A percentile compares a stretch with the other conserved stretches of the same genome.
Conservation (phyloP, 2,888 invertebrate species). For the Amphipoea oculea region DNA sequence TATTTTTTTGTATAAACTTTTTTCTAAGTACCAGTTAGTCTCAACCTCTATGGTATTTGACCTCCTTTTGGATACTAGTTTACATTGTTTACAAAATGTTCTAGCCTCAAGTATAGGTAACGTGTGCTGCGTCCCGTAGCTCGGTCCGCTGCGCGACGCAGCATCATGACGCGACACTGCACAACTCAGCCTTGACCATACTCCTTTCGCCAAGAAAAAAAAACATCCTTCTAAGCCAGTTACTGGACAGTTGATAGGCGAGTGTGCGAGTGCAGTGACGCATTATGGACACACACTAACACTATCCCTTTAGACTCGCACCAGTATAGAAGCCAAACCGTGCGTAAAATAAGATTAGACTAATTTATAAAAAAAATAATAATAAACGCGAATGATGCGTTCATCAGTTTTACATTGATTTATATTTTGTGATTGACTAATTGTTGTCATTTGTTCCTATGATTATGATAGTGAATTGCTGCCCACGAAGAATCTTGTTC, state of each 20-base stretch:
- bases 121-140: conserved; percentile 75
- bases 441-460: conserved; percentile 90
- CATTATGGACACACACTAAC: conserved; percentile 76
- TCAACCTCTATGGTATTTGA: conserved; percentile 24
- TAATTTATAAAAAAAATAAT: conserved; percentile 74
- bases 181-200: conserved; percentile 34
- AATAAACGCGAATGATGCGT: conserved; percentile 85
- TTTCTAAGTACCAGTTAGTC: conserved; percentile 26
- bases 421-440: conserved; percentile 88
- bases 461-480: conserved; percentile 85
- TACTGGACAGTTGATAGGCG: neutral
- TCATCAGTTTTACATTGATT: conserved; percentile 86
- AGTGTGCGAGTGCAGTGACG: conserved; percentile 66
- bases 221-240: neutral
- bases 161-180: conserved; percentile 57
- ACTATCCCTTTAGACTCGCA: conserved; percentile 87
- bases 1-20: conserved; percentile 46
- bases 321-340: conserved; percentile 88
- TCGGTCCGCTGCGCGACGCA: conserved; percentile 79
- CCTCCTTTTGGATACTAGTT: conserved; percentile 41
- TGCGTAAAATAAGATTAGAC: conserved; percentile 85
- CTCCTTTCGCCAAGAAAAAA: neutral
- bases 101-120: conserved; percentile 75
- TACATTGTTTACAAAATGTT: conserved; percentile 56
- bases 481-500: conserved; percentile 84